phyloP scores from a whole-genome alignment of 2,888 invertebrate genomes.

The Ceraclea dissimilis region DNA sequence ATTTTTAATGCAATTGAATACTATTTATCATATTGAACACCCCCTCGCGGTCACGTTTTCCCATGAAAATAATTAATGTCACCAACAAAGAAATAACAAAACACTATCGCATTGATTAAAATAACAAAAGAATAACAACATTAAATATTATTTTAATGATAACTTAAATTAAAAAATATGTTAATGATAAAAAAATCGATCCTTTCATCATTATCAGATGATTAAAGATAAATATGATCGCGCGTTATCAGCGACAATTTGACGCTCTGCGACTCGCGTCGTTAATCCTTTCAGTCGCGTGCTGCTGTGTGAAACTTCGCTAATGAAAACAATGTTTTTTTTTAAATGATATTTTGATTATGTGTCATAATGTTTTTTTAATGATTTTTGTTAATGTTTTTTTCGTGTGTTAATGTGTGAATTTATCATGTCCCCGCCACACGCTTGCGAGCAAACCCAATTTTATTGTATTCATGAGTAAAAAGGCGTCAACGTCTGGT shows the following conservation, averaged over 20 bases:
- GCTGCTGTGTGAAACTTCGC: neutral
- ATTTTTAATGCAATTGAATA: too few relatives aligned
- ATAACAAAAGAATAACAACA: neutral
- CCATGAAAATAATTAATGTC: slow-evolving; percentile 21
- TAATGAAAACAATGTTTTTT: neutral
- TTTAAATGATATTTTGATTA: neutral
- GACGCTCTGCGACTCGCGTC: neutral
- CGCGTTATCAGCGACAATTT: neutral
- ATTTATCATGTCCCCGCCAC: neutral
- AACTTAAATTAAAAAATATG: neutral
- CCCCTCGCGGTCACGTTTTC: slow-evolving; percentile 12
- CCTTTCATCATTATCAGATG: neutral
- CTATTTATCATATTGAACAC: too few relatives aligned
- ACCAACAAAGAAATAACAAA: neutral
- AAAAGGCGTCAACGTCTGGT: too few relatives aligned
- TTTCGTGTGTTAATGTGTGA: neutral
- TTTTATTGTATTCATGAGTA: too few relatives aligned
- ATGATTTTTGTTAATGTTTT: neutral
- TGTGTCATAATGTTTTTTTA: neutral
- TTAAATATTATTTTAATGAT: neutral
- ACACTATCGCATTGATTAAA: neutral
- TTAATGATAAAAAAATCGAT: neutral
- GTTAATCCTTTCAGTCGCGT: neutral
- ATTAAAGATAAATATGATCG: too few relatives aligned
- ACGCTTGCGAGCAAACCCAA: too few relatives aligned